Conservation (phyloP, 2,113 vertebrate species). For the Pelecanus crispus region DNA sequence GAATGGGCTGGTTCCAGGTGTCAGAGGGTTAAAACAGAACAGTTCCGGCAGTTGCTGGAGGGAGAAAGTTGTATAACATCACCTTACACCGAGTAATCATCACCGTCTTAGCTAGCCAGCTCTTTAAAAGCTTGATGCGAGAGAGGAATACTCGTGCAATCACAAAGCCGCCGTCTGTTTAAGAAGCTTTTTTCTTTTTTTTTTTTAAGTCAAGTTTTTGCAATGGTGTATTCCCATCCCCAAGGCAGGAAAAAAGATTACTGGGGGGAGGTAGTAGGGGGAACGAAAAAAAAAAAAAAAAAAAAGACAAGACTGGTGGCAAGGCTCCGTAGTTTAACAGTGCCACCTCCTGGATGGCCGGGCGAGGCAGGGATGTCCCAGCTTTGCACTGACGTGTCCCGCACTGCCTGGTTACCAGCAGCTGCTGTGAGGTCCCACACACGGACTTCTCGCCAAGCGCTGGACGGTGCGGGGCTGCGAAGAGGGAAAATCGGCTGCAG, state of each 20-base stretch:
- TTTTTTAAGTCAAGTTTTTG: background rate
- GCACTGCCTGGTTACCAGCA: rapidly evolving
- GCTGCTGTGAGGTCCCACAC: rapidly evolving
- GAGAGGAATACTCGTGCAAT: background rate
- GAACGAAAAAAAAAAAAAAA: background rate
- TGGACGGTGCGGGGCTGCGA: background rate
- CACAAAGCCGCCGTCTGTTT: background rate
- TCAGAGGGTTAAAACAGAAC: constrained; percentile 21
- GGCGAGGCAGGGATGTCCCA: background rate
- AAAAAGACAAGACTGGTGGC: rapidly evolving
- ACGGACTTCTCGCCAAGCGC: rapidly evolving
- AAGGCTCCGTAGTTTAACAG: constrained; percentile 15
- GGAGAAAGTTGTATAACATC: background rate
- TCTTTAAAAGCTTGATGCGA: background rate
- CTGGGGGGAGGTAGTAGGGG: too few species aligned
- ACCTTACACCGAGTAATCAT: background rate
- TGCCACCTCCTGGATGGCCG: constrained; percentile 63
- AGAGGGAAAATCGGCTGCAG: background rate
- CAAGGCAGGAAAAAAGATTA: constrained; percentile 12
- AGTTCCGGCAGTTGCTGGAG: background rate
- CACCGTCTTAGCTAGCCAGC: background rate
- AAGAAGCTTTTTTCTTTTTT: background rate
- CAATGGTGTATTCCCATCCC: background rate
- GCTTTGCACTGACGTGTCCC: background rate
- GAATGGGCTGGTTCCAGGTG: constrained; percentile 34